These are phyloP conservation scores for Asobara japonica DNA, from an alignment of 1,140 invertebrate species.

Conservation along the genomic window DNA sequence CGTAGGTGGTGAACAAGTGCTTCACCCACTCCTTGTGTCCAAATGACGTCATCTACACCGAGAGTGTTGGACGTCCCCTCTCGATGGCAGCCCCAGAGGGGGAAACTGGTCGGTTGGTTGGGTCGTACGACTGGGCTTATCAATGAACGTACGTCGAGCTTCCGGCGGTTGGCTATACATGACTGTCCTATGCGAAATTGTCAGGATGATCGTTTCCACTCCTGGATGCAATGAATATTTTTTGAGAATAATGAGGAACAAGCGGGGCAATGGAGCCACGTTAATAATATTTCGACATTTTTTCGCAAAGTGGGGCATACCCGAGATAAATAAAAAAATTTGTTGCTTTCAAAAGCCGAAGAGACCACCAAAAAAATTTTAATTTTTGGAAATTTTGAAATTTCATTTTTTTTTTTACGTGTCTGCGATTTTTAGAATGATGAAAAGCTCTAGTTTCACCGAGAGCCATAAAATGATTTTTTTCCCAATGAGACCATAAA, in stretches of 20 bases:
- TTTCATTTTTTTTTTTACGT: no score
- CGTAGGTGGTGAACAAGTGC: conserved; percentile 4
- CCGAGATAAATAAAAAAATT: no score
- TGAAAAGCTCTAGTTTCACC: no score
- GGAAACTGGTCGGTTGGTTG: not conserved
- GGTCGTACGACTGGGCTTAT: conserved; percentile 39
- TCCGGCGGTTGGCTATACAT: not conserved
- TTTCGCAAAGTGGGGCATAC: no score
- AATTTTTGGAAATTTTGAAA: no score
- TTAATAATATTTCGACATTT: no score
- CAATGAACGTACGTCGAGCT: conserved; percentile 40
- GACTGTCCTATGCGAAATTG: not conserved
- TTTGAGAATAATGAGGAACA: no score
- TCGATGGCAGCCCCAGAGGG: not conserved
- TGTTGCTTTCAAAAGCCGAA: no score
- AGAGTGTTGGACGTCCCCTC: not conserved
- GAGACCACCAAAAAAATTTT: no score
- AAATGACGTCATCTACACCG: not conserved
- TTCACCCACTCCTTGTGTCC: not conserved
- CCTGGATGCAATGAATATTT: not conserved
- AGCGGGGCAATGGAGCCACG: no score
- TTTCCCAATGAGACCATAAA: not conserved
- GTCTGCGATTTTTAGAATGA: no score
- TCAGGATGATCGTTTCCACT: not conserved
- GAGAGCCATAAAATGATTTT: no score